A percentile compares a stretch with the other conserved stretches of the same genome.
phyloP scores from a whole-genome alignment of 2,888 invertebrate species.

The Ichneumon xanthorius region DNA sequence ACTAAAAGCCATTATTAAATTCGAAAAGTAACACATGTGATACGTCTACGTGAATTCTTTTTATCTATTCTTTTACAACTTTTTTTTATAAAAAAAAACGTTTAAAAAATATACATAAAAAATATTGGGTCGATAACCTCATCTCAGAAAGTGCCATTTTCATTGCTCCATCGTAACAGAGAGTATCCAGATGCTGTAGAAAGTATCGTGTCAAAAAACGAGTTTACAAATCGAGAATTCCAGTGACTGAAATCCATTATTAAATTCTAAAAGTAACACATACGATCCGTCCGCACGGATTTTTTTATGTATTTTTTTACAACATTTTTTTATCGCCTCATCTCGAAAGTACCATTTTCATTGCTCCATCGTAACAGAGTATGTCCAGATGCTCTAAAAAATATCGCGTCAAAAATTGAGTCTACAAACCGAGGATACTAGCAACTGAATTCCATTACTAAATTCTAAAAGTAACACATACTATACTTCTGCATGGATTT shows the following conservation, averaged over 20 bases:
- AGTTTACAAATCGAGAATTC: not conserved
- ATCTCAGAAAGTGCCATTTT: not conserved
- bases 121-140: not conserved
- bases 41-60: too few species aligned
- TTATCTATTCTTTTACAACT: not conserved
- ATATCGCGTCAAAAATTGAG: not conserved
- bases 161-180: not conserved
- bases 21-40: not conserved
- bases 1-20: not conserved
- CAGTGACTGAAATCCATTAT: not conserved
- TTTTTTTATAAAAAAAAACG: not conserved
- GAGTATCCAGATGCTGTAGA: not conserved
- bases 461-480: not conserved
- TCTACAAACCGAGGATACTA: not conserved
- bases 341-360: not conserved
- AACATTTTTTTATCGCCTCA: conserved; percentile 1
- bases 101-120: too few species aligned
- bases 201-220: not conserved
- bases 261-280: not conserved
- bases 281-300: too few species aligned
- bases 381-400: not conserved
- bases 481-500: too few species aligned
- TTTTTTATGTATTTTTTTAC: not conserved
- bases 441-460: not conserved
- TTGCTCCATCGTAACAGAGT: not conserved